These are phyloP conservation scores for Carassius carassius DNA, from an alignment of 2,113 vertebrate genomes.

Conservation along the genomic window DNA sequence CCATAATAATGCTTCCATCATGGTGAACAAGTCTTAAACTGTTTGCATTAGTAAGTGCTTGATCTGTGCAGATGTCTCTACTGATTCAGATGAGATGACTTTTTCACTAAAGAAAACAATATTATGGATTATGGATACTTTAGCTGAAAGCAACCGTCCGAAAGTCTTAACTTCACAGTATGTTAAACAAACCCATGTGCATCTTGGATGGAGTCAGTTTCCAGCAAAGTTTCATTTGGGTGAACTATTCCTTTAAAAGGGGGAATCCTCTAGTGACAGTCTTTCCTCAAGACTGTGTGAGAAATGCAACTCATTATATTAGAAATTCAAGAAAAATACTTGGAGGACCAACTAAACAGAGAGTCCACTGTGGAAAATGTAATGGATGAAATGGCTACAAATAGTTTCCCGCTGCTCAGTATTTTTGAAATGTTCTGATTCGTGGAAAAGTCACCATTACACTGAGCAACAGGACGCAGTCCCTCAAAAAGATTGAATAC, in stretches of 20 bases:
- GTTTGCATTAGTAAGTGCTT: not conserved
- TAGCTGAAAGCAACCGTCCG: not conserved
- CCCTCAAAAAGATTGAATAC: not conserved
- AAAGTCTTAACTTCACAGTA: not conserved
- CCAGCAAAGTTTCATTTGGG: not conserved
- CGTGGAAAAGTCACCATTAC: not conserved
- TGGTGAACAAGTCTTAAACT: not conserved
- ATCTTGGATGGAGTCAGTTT: no score
- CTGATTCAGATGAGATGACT: not conserved
- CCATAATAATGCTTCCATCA: not conserved
- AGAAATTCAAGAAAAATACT: not conserved
- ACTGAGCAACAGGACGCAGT: not conserved
- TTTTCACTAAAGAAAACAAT: not conserved
- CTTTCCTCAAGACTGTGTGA: not conserved
- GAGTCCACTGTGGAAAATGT: not conserved
- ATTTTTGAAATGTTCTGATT: not conserved
- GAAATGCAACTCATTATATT: not conserved
- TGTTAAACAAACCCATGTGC: no score
- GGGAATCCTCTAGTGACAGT: not conserved
- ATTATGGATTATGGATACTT: not conserved
- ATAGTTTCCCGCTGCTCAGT: not conserved
- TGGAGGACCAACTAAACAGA: conserved; percentile 8
- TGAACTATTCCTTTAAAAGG: not conserved
- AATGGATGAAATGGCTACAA: not conserved
- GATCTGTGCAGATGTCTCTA: not conserved